These are phyloP conservation scores for Sebastes vulpes DNA, from an alignment of 2,797 vertebrate genomes.

Conservation along the genomic window DNA sequence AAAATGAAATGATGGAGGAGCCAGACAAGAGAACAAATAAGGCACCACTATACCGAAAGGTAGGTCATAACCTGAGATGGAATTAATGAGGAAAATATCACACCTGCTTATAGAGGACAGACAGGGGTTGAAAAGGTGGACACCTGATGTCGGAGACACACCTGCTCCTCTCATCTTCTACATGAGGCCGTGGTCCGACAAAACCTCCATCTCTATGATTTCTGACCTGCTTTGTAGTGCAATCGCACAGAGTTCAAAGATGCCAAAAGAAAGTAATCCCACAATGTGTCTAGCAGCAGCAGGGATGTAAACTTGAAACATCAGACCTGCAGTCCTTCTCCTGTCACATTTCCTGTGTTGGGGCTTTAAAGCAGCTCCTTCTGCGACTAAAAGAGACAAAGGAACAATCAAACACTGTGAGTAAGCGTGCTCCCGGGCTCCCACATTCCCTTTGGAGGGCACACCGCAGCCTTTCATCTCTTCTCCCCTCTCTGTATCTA, in stretches of 20 bases:
- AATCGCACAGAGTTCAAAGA: conserved; percentile 37
- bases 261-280: conserved; percentile 26
- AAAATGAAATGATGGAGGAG: neutral
- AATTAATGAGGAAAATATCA: conserved; percentile 66
- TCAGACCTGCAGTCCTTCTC: conserved; percentile 41
- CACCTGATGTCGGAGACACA: conserved; percentile 52
- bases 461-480: conserved; percentile 77
- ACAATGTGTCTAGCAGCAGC: conserved; percentile 19
- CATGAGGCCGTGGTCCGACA: neutral
- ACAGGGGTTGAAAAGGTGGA: conserved; percentile 56
- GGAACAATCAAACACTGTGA: conserved; percentile 70
- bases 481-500: conserved; percentile 55
- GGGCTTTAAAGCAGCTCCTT: conserved; percentile 58
- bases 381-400: conserved; percentile 71
- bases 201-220: conserved; percentile 20
- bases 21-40: conserved; percentile 28
- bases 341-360: conserved; percentile 44
- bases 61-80: conserved; percentile 38
- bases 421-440: conserved; percentile 70
- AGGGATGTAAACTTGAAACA: conserved; percentile 51
- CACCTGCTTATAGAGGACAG: conserved; percentile 52
- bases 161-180: conserved; percentile 57
- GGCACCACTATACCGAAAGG: neutral
- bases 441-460: conserved; percentile 74
- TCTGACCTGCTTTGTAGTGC: conserved; percentile 33